Evolutionary conservation across 2,113 vertebrate species (phyloP), one percentile per base, ranked within the genome.

Genomic region (Calidris pugnax): DNA sequence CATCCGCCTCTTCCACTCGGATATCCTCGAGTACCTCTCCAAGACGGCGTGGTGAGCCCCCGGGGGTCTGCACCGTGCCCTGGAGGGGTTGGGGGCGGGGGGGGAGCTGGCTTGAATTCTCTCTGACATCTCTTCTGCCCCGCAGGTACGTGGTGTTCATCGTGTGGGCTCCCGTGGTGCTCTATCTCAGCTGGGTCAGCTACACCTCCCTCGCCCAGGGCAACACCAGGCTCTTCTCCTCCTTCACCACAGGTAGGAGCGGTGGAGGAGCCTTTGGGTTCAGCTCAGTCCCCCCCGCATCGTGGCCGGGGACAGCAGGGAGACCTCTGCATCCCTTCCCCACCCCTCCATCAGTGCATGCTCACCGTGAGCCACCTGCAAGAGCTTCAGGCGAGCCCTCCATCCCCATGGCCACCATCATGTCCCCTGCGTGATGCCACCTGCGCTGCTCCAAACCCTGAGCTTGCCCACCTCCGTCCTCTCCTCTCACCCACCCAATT

Each of bases 1-100:
- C 16, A 99, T 99, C 96, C 98, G 99, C 87, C 98, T 99, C 86
- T 99, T 99, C 96, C 98, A 99, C 50, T 99, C 99, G 2, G 97
- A 99, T 71, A 63, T 99, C 57, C 15, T 99, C 0, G 99, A 99
- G 96, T 97, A 98, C 78, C 95, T 98, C 95, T 99, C 99, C 96
- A 99, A 99, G 97, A 99, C 99, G 0, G 98, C 98, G 11, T 99
- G 99, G 99, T 99, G 96, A 98, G 98, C 41, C 26, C 27, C 3
- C 1, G 4, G 85, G 62, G 63, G 35, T 63, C 27, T 64, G 80
- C 18, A 0, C 37, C 2, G 5, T 37, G 62, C 37, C 82, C 68
- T 1, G 2, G 62, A 0, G 7, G 18, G 47, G 50, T 4, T 21
- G 47, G 20, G 47, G 47, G 9, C 3, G 8, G 20, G 47, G 3